These are phyloP conservation scores for Anneissia japonica DNA, from an alignment of 35 echinoderm and acorn worm genomes.

Conservation along the genomic window DNA sequence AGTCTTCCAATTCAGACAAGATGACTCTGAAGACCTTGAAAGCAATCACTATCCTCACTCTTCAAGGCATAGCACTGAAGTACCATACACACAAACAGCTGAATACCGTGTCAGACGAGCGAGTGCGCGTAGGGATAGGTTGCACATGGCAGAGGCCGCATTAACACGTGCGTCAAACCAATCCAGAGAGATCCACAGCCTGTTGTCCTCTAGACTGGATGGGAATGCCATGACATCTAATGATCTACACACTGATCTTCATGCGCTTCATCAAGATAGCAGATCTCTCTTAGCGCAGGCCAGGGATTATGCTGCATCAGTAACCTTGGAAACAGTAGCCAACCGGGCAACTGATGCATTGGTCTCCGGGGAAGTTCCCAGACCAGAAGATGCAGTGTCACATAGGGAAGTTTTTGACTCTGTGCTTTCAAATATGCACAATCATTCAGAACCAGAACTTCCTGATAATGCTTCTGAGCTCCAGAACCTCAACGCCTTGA, in stretches of 20 bases:
- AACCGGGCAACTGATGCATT: background rate
- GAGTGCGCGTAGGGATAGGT: background rate
- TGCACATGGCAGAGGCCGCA: background rate
- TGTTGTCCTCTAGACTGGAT: background rate
- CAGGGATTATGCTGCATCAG: background rate
- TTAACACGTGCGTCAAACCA: background rate
- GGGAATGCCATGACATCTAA: no score
- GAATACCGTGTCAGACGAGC: background rate
- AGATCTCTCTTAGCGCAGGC: background rate
- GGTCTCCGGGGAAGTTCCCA: background rate
- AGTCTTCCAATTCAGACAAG: background rate
- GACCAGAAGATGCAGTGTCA: background rate
- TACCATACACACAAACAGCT: background rate
- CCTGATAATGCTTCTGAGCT: background rate
- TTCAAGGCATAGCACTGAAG: background rate
- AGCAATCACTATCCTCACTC: background rate
- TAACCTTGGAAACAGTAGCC: background rate
- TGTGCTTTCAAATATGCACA: background rate
- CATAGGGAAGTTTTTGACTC: background rate
- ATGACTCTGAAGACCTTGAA: background rate
- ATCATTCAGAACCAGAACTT: background rate
- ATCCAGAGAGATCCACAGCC: background rate
- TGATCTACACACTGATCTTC: background rate
- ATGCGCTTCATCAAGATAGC: background rate
- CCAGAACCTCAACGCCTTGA: background rate